Base-by-base conservation (phyloP, 2,888 invertebrate genomes). In the Cerastis leucographa region DNA sequence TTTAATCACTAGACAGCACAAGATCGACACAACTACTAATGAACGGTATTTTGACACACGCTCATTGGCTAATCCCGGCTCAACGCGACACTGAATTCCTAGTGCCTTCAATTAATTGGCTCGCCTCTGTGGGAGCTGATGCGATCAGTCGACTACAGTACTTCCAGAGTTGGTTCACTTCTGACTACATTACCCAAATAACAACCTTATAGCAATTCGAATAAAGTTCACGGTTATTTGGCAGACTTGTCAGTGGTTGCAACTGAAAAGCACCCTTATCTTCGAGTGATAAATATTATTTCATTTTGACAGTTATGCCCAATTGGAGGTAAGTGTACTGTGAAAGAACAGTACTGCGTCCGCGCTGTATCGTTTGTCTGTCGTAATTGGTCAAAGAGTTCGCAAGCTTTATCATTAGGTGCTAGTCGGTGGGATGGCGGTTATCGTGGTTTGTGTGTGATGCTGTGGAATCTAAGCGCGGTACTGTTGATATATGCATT, bases 311-410 rank as follows among this genome's bases (percentile, higher is more conserved):
- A 42, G 42, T 64, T 14, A n/a, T 11, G 9, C 35, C 14, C 8
- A 42, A 42, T n/a, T 7, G 6, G 12, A 64, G 42, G 14, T 62
- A 62, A 22, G 14, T n/a, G 64, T 42, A 64, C 42, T 42, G 42
- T 64, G 66, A 64, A 61, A 29, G 29, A 29, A 61, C n/a, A 40
- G 62, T 62, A 42, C 59, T 83, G 84, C 83, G 81, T 83, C 56
- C 66, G 69, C 73, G 72, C 79, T 46, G 62, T 76, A 76, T 81
- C 77, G 83, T 88, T 85, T 88, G 86, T 83, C 76, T 83, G 71
- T 71, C 77, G 82, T 88, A 87, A 89, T 89, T 89, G 87, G 84
- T 88, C 89, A 90, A 88, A 89, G 81, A 85, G 81, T 76, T 85
- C 62, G 71, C 81, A 82, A 74, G 86, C 84, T 87, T 87, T 85